Conservation (phyloP, 2,797 vertebrate genomes). For the Novumbra hubbsi region DNA sequence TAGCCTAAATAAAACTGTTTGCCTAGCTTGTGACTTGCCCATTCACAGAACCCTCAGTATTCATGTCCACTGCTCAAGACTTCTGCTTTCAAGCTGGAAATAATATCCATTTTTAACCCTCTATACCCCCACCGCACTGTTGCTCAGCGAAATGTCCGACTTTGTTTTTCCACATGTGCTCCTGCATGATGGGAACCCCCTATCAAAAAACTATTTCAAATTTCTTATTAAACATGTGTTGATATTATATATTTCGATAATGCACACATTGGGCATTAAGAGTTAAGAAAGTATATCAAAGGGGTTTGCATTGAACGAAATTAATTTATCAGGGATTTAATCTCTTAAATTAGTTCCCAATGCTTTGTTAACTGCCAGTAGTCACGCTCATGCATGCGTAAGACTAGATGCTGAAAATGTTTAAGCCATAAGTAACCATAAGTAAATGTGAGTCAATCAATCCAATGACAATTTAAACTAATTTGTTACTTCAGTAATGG, state of each 20-base stretch:
- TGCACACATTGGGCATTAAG: neutral
- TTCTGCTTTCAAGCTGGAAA: conserved; percentile 12
- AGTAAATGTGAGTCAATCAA: neutral
- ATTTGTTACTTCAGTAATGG: neutral
- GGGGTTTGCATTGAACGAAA: neutral
- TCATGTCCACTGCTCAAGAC: conserved; percentile 11
- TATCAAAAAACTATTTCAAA: neutral
- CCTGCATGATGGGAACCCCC: neutral
- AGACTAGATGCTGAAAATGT: neutral
- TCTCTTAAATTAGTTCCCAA: neutral
- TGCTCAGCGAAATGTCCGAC: conserved; percentile 5
- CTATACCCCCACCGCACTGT: neutral
- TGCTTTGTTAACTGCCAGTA: neutral
- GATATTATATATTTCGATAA: neutral
- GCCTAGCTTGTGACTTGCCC: conserved; percentile 5
- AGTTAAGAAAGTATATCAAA: neutral
- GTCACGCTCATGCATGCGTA: neutral
- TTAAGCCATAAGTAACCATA: neutral
- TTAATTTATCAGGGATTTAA: neutral
- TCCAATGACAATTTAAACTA: neutral
- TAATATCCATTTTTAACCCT: neutral
- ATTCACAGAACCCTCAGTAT: conserved; percentile 17
- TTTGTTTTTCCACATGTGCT: neutral
- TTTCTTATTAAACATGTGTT: neutral
- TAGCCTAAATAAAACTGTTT: neutral